phyloP scores from a whole-genome alignment of 1,140 invertebrate species.

The Drosophila parvula region DNA sequence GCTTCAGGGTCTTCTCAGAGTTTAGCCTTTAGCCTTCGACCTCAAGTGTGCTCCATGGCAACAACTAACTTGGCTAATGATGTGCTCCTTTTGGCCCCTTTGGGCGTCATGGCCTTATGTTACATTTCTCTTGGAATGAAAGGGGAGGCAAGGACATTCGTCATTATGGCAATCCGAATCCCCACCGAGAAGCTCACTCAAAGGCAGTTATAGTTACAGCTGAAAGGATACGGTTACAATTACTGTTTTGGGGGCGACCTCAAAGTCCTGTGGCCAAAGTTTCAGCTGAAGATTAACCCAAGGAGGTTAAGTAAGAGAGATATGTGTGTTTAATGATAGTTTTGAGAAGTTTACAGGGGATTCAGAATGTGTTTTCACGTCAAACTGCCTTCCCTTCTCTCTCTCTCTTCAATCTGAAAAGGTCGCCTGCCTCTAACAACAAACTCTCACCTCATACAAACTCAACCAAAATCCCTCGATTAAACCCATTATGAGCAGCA shows the following conservation, averaged over 20 bases:
- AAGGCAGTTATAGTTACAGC: slow-evolving; percentile 27
- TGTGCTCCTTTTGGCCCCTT: slow-evolving; percentile 57
- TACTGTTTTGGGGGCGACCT: slow-evolving; percentile 16
- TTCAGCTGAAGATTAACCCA: slow-evolving; percentile 33
- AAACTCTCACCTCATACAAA: slow-evolving; percentile 17
- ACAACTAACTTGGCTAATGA: slow-evolving; percentile 75
- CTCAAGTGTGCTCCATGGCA: slow-evolving; percentile 78
- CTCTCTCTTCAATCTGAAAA: neutral
- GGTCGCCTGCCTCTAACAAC: neutral
- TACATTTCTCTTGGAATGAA: slow-evolving; percentile 17
- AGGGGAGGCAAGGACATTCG: slow-evolving; percentile 63
- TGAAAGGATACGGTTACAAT: slow-evolving; percentile 49
- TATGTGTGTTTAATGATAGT: slow-evolving; percentile 7
- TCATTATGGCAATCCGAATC: slow-evolving; percentile 66
- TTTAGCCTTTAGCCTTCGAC: slow-evolving; percentile 30
- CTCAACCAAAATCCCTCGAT: slow-evolving; percentile 21
- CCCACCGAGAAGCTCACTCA: neutral
- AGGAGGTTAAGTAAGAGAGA: neutral
- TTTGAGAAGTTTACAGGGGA: slow-evolving; percentile 1
- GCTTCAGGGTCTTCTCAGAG: slow-evolving; percentile 26
- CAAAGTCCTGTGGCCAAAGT: slow-evolving; percentile 44
- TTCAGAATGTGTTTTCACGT: neutral
- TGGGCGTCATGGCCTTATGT: slow-evolving; percentile 28
- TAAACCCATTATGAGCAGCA: slow-evolving; percentile 33
- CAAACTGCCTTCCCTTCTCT: neutral